Evolutionary conservation across 2,888 invertebrate genomes (phyloP).

Genomic region (Oegoconia quadripuncta): DNA sequence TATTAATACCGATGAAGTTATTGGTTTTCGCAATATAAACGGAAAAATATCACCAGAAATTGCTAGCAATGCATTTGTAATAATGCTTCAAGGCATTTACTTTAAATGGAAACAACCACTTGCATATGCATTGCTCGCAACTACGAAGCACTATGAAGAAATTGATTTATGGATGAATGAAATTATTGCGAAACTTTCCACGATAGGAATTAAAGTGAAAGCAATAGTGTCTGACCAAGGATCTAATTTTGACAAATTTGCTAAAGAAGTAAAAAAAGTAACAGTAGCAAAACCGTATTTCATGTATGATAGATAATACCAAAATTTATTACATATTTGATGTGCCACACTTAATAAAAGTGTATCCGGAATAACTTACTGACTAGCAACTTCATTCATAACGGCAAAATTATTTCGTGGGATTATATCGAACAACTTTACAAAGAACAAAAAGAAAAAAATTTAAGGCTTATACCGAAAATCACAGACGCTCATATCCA

Average conservation of each 20-base stretch:
- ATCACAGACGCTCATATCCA: conserved; percentile 23
- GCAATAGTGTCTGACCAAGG: conserved; percentile 27
- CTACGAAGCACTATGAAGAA: conserved; percentile 18
- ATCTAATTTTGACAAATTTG: conserved; percentile 26
- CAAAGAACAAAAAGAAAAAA: conserved; percentile 14
- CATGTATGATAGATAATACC: background rate
- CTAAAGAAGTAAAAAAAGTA: conserved; percentile 23
- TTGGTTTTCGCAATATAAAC: conserved; percentile 30
- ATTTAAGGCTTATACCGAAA: conserved; percentile 22
- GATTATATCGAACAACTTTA: conserved; percentile 19
- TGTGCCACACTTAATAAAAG: conserved; percentile 22
- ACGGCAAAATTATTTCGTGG: conserved; percentile 21
- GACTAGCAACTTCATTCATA: conserved; percentile 3
- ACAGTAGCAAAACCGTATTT: conserved; percentile 24
- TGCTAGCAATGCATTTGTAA: conserved; percentile 13
- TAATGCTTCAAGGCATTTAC: conserved; percentile 24
- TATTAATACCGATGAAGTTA: conserved; percentile 24
- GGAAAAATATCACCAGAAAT: conserved; percentile 20
- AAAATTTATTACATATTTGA: conserved; percentile 24
- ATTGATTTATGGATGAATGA: conserved; percentile 24
- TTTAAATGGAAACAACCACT: conserved; percentile 28
- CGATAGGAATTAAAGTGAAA: conserved; percentile 22
- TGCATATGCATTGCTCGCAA: conserved; percentile 22
- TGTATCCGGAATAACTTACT: conserved; percentile 15
- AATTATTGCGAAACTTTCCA: conserved; percentile 21